A percentile compares a stretch with the other conserved stretches of the same genome.
Evolutionary conservation across 2,113 vertebrate species (phyloP).

Genomic region (Syrmaticus mikado): DNA sequence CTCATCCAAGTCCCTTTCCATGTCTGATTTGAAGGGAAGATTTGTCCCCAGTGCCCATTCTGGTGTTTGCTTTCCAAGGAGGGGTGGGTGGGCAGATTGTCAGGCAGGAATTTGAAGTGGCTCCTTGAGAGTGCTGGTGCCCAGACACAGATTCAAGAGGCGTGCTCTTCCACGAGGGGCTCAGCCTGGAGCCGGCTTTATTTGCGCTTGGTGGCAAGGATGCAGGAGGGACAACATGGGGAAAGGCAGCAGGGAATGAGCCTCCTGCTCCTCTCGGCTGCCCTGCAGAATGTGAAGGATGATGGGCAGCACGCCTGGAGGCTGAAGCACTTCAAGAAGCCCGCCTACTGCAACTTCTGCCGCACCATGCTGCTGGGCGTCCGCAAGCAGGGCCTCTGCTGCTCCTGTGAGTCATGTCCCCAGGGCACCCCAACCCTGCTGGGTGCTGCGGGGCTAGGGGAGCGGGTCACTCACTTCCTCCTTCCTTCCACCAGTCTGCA

Average conservation of each 20-base stretch:
- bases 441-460: background rate
- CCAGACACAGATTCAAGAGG: background rate
- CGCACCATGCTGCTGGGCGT: constrained; percentile 92
- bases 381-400: constrained; percentile 95
- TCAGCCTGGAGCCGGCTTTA: background rate
- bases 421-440: background rate
- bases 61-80: background rate
- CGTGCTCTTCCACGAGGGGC: background rate
- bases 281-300: constrained; percentile 84
- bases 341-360: constrained; percentile 96
- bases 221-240: background rate
- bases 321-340: constrained; percentile 97
- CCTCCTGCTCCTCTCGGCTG: fast-evolving
- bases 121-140: background rate
- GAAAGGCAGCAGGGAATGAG: background rate
- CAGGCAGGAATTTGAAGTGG: background rate
- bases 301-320: constrained; percentile 93
- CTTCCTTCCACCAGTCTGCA: constrained; percentile 85
- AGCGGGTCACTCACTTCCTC: background rate
- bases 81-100: background rate
- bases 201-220: fast-evolving
- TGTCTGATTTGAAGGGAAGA: background rate
- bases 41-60: background rate
- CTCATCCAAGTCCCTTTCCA: background rate
- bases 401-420: constrained; percentile 84